A percentile compares a stretch with the other conserved stretches of the same genome.
phyloP scores from a whole-genome alignment of 2,797 vertebrate species.

The Aplochiton taeniatus region DNA sequence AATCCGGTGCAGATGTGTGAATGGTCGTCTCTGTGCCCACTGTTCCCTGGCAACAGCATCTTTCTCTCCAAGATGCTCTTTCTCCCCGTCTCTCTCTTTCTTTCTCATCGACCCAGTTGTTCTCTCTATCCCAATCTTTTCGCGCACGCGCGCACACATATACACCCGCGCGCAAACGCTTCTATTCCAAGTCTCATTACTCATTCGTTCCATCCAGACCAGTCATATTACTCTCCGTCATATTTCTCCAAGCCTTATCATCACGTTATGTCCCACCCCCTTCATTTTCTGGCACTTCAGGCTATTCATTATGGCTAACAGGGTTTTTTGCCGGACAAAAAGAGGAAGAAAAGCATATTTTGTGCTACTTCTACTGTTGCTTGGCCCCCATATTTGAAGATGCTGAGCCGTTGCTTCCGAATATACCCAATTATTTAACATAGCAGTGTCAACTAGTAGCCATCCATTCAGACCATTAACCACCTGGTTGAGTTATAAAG shows the following conservation, averaged over 20 bases:
- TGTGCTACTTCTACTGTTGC: neutral
- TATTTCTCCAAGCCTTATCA: slow-evolving; percentile 8
- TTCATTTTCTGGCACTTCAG: slow-evolving; percentile 22
- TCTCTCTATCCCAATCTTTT: neutral
- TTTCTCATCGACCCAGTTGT: neutral
- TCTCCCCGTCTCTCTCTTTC: slow-evolving; percentile 7
- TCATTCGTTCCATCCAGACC: slow-evolving; percentile 10
- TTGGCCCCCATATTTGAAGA: no score
- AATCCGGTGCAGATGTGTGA: slow-evolving; percentile 45
- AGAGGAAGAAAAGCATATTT: neutral
- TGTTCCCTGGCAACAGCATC: slow-evolving; percentile 77
- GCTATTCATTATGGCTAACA: neutral
- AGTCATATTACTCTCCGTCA: slow-evolving; percentile 41
- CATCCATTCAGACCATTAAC: no score
- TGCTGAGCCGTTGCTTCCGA: no score
- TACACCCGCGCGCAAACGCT: slow-evolving; percentile 3
- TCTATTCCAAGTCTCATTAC: neutral
- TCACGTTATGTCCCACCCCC: slow-evolving; percentile 11
- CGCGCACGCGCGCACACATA: neutral
- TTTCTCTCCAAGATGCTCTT: slow-evolving; percentile 38
- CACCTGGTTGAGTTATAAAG: no score
- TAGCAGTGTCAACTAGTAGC: no score
- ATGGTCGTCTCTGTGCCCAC: slow-evolving; percentile 52
- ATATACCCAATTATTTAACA: no score
- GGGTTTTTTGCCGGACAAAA: no score